A percentile compares a stretch with the other conserved stretches of the same genome.
phyloP scores from a whole-genome alignment of 2,113 vertebrate genomes.

The Gnathonemus echidnorhynchus region DNA sequence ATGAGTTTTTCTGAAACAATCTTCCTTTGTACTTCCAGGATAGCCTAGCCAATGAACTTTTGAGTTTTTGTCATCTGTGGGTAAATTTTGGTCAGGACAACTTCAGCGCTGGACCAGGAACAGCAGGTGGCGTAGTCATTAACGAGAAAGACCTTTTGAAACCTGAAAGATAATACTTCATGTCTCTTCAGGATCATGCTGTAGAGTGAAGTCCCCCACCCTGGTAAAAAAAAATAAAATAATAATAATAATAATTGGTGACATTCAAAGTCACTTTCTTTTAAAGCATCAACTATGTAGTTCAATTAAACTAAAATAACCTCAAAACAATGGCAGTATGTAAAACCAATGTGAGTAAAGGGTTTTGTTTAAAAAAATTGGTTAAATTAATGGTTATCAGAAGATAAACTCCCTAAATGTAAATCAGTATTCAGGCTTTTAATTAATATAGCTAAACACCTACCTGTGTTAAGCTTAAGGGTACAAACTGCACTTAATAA shows the following conservation, averaged over 20 bases:
- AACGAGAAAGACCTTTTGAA: not conserved
- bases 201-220: not conserved
- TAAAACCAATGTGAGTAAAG: not conserved
- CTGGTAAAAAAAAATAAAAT: not conserved
- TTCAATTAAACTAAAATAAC: not conserved
- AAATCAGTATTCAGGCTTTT: not conserved
- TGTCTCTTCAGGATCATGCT: not conserved
- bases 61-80: not conserved
- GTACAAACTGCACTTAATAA: not conserved
- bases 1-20: not conserved
- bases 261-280: not conserved
- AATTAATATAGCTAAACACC: not conserved
- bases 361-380: not conserved
- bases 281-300: not conserved
- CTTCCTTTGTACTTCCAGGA: not conserved
- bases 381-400: not conserved
- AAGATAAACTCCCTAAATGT: not conserved
- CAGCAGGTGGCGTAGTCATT: not conserved
- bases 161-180: not conserved
- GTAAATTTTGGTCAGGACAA: not conserved
- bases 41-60: not conserved
- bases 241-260: not conserved
- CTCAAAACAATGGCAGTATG: not conserved
- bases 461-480: slow-evolving; percentile 7
- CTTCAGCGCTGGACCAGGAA: not conserved